A percentile compares a stretch with the other conserved stretches of the same genome.
Evolutionary conservation across 2,888 invertebrate species (phyloP).

Genomic region (Spialia ferax): DNA sequence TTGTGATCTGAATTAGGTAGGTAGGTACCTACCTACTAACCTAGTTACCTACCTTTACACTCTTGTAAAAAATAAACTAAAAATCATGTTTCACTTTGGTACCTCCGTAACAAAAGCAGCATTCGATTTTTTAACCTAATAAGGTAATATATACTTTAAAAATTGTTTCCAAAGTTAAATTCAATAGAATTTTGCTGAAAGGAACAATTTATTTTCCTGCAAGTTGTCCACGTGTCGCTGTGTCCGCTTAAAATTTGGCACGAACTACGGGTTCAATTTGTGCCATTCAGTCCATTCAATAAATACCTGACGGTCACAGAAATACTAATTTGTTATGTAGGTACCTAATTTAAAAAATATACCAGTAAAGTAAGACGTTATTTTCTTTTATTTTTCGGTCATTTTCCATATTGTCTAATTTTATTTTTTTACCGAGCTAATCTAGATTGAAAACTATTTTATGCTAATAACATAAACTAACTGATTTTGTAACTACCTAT

Average conservation of each 20-base stretch:
- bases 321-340: not conserved
- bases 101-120: not conserved
- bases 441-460: no score
- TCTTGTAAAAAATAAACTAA: not conserved
- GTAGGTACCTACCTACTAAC: no score
- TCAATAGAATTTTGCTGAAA: constrained; percentile 18
- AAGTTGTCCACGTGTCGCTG: constrained; percentile 21
- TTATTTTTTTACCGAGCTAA: no score
- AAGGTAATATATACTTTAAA: not conserved
- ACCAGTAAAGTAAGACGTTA: not conserved
- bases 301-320: constrained; percentile 14
- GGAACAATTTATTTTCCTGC: constrained; percentile 13
- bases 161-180: constrained; percentile 6
- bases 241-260: constrained; percentile 36
- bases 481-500: no score
- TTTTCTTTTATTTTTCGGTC: not conserved
- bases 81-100: not conserved
- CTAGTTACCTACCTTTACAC: no score
- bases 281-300: constrained; percentile 7
- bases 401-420: no score
- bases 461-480: no score
- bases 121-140: not conserved
- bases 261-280: constrained; percentile 24
- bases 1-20: no score
- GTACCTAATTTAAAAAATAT: not conserved